Conservation (phyloP, 2,888 invertebrate species). For the Eupithecia pulchellata region DNA sequence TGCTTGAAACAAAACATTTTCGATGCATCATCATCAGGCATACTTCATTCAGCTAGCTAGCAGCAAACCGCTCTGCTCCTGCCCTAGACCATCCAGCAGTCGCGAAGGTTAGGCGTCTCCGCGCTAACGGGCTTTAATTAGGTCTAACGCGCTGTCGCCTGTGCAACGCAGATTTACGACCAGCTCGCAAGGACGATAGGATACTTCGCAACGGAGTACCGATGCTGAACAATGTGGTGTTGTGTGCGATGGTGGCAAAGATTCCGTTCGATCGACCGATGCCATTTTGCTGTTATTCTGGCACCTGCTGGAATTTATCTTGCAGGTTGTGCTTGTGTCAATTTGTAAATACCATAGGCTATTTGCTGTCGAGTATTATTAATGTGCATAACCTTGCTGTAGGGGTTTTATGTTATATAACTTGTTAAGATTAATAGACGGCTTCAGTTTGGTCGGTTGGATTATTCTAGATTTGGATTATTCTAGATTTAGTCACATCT, state of each 20-base stretch:
- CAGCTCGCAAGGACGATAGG: slow-evolving; percentile 42
- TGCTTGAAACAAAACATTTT: neutral
- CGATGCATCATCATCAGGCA: neutral
- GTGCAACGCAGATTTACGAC: slow-evolving; percentile 61
- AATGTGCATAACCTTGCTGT: slow-evolving; percentile 5
- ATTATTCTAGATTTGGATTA: neutral
- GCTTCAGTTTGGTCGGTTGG: neutral
- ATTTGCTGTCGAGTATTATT: slow-evolving; percentile 10
- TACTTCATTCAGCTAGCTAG: neutral
- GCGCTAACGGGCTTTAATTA: slow-evolving; percentile 70
- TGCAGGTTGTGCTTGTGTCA: slow-evolving; percentile 14
- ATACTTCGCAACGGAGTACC: slow-evolving; percentile 37
- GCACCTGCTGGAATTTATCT: slow-evolving; percentile 13
- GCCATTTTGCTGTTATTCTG: slow-evolving; percentile 6
- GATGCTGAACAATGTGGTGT: slow-evolving; percentile 27
- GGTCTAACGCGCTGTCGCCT: slow-evolving; percentile 65
- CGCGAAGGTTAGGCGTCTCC: slow-evolving; percentile 53
- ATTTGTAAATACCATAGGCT: slow-evolving; percentile 16
- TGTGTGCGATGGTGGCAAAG: slow-evolving; percentile 14
- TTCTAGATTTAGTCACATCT: neutral
- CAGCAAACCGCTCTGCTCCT: slow-evolving; percentile 26
- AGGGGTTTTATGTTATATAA: slow-evolving; percentile 9
- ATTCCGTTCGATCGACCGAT: slow-evolving; percentile 3
- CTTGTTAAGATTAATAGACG: neutral
- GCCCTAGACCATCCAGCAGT: slow-evolving; percentile 18